phyloP scores from a whole-genome alignment of 1,140 invertebrate species.

The Leucophenga varia region DNA sequence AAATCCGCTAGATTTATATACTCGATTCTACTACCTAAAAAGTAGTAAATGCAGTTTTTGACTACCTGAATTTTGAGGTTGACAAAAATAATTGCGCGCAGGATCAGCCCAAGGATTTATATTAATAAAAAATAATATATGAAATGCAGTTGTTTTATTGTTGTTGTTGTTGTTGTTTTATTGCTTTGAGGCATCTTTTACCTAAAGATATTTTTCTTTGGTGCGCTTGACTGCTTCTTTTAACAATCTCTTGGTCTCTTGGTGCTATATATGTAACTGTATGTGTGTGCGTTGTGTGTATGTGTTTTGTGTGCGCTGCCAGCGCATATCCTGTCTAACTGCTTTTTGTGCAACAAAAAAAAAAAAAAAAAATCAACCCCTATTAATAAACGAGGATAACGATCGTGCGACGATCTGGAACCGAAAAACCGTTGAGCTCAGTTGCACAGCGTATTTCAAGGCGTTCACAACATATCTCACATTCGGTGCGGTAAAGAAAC shows the following conservation, averaged over 20 bases:
- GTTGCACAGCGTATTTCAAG: constrained; percentile 44
- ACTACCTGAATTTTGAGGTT: constrained; percentile 38
- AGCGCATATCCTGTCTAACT: too few relatives aligned
- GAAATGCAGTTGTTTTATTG: constrained; percentile 33
- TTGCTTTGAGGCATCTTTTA: too few relatives aligned
- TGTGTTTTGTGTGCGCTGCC: too few relatives aligned
- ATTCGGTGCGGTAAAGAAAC: constrained; percentile 7
- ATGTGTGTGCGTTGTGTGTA: too few relatives aligned
- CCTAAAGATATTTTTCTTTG: too few relatives aligned
- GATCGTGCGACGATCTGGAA: constrained; percentile 41
- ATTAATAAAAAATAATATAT: constrained; percentile 31
- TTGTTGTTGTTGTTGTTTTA: constrained; percentile 1
- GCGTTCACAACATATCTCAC: constrained; percentile 30
- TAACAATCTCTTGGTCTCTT: too few relatives aligned
- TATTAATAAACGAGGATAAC: constrained; percentile 40
- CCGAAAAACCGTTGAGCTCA: constrained; percentile 33
- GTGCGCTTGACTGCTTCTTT: too few relatives aligned
- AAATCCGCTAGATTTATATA: too few relatives aligned
- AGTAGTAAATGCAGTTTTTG: too few relatives aligned
- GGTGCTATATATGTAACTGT: too few relatives aligned
- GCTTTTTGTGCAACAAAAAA: too few relatives aligned
- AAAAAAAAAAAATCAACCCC: constrained; percentile 42
- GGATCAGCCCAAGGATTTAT: constrained; percentile 25
- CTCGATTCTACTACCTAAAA: too few relatives aligned
- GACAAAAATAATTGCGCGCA: constrained; percentile 42